Evolutionary conservation across 2,797 vertebrate genomes (phyloP).

Genomic region (Enoplosus armatus): DNA sequence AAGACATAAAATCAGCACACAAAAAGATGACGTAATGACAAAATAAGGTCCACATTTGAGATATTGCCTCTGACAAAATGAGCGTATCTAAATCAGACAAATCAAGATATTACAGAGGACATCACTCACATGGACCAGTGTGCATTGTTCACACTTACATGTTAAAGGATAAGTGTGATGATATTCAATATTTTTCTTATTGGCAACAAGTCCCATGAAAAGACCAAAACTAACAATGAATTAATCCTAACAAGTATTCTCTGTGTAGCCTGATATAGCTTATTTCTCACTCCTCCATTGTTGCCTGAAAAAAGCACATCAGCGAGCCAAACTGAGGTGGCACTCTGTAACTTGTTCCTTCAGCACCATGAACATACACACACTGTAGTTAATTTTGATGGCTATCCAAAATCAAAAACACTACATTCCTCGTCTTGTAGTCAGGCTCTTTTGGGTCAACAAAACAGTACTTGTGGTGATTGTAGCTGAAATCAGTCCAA

Average conservation of each 20-base stretch:
- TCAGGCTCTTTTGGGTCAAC: background rate
- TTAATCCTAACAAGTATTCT: background rate
- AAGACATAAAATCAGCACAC: slow-evolving; percentile 11
- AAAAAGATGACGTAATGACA: slow-evolving; percentile 11
- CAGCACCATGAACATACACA: background rate
- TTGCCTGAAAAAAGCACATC: background rate
- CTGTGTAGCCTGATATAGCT: background rate
- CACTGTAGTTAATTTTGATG: background rate
- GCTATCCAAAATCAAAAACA: background rate
- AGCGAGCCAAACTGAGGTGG: background rate
- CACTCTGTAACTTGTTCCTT: background rate
- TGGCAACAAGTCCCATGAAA: background rate
- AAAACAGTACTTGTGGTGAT: background rate
- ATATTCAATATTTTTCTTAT: background rate
- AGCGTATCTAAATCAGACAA: background rate
- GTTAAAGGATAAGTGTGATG: background rate
- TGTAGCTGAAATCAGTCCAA: background rate
- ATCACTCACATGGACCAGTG: background rate
- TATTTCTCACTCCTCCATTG: background rate
- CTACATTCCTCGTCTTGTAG: background rate
- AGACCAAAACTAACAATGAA: background rate
- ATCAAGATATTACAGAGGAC: background rate
- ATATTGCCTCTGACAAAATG: slow-evolving; percentile 12
- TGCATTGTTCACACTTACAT: background rate
- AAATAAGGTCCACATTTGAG: slow-evolving; percentile 18